Conservation (phyloP, 2,797 vertebrate species). For the Brachyalestes nurse region DNA sequence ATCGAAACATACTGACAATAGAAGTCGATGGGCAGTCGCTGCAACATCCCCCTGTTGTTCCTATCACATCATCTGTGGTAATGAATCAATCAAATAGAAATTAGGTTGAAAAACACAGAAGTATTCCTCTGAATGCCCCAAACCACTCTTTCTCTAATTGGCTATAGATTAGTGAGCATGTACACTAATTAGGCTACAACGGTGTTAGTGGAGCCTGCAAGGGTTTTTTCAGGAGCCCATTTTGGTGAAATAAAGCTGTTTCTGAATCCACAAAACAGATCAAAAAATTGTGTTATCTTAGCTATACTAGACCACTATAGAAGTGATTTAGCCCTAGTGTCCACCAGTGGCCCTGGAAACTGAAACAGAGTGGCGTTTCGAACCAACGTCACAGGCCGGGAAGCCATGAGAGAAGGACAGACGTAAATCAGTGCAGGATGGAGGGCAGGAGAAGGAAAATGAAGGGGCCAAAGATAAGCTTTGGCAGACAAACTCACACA, state of each 20-base stretch:
- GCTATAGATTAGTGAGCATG: background rate
- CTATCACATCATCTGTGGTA: background rate
- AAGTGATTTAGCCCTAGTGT: slow-evolving; percentile 47
- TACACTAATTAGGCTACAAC: background rate
- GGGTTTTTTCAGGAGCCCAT: slow-evolving; percentile 33
- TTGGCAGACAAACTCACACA: slow-evolving; percentile 59
- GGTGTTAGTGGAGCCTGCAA: background rate
- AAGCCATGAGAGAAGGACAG: slow-evolving; percentile 33
- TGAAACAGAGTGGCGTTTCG: slow-evolving; percentile 10
- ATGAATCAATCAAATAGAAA: background rate
- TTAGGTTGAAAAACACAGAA: background rate
- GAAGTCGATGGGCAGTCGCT: background rate
- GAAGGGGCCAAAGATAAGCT: slow-evolving; percentile 31
- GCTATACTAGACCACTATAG: slow-evolving; percentile 46
- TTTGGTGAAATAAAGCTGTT: slow-evolving; percentile 44
- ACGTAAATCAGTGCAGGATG: slow-evolving; percentile 62
- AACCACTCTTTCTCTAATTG: background rate
- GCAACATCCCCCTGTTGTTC: background rate
- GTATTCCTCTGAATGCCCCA: background rate
- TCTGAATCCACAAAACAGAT: slow-evolving; percentile 33
- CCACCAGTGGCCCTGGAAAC: slow-evolving; percentile 42
- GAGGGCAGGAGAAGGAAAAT: slow-evolving; percentile 16
- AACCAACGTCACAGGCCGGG: slow-evolving; percentile 6
- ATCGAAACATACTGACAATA: background rate
- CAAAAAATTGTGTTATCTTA: slow-evolving; percentile 27